These are phyloP conservation scores for Mythimna vitellina DNA, from an alignment of 2,888 invertebrate species.

Conservation along the genomic window DNA sequence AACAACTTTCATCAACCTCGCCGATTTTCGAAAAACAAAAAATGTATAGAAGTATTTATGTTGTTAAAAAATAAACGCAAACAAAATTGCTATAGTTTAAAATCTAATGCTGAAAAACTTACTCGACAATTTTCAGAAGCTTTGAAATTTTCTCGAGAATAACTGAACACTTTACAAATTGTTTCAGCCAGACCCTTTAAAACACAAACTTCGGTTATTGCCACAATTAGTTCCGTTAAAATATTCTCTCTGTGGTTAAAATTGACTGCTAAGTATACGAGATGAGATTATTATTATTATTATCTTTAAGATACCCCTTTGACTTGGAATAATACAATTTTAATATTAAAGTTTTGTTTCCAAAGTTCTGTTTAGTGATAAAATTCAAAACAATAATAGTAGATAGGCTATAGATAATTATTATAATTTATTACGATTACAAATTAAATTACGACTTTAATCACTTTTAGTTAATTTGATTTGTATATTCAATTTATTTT, in stretches of 20 bases:
- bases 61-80: background rate
- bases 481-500: too few species aligned
- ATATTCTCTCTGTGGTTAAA: conserved; percentile 83
- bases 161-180: conserved; percentile 80
- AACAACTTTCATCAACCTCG: too few species aligned
- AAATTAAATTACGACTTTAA: too few species aligned
- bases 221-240: conserved; percentile 82
- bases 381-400: background rate
- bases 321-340: conserved; percentile 55
- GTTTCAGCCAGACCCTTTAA: conserved; percentile 71
- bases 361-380: conserved; percentile 6
- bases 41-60: background rate
- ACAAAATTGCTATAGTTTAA: conserved; percentile 33
- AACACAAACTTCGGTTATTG: conserved; percentile 82
- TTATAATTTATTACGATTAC: too few species aligned
- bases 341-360: conserved; percentile 27
- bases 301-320: conserved; percentile 64
- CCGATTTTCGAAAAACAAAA: background rate
- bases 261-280: conserved; percentile 61
- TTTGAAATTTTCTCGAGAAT: conserved; percentile 71
- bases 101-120: background rate
- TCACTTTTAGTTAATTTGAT: too few species aligned
- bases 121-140: conserved; percentile 43
- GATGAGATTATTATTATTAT: conserved; percentile 73
- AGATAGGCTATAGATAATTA: too few species aligned